phyloP scores from a whole-genome alignment of 2,888 invertebrate species.

The Lasioglossum oenotherae region DNA sequence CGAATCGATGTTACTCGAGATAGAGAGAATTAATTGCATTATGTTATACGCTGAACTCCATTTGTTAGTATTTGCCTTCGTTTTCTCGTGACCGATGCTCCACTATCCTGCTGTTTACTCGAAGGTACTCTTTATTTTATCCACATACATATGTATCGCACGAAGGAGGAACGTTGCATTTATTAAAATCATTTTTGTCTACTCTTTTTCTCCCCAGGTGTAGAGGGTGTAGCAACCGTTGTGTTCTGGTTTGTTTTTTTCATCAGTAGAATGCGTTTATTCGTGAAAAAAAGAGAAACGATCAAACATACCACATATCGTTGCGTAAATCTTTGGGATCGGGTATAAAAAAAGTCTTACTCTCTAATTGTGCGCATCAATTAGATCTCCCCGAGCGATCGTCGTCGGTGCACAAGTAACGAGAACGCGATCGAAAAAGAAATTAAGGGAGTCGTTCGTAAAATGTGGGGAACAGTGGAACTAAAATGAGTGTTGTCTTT shows the following conservation, averaged over 20 bases:
- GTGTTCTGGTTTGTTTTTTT: background rate
- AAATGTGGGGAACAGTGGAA: background rate
- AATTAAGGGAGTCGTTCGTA: background rate
- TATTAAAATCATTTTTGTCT: too few species aligned
- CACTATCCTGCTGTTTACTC: background rate
- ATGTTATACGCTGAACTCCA: background rate
- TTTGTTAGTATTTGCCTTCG: background rate
- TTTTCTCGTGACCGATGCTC: background rate
- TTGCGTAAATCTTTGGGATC: slow-evolving; percentile 75
- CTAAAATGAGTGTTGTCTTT: too few species aligned
- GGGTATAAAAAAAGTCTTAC: slow-evolving; percentile 77
- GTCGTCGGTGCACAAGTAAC: background rate
- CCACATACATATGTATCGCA: background rate
- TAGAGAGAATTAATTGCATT: too few species aligned
- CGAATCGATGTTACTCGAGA: background rate
- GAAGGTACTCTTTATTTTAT: background rate
- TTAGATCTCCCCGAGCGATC: background rate
- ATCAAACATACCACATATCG: slow-evolving; percentile 43
- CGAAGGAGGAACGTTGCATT: too few species aligned
- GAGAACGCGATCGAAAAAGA: too few species aligned
- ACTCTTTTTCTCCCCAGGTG: background rate
- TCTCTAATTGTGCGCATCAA: slow-evolving; percentile 58
- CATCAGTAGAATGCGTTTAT: slow-evolving; percentile 61
- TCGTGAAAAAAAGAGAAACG: slow-evolving; percentile 45
- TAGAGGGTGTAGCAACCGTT: slow-evolving; percentile 65